Evolutionary conservation across 2,888 invertebrate genomes (phyloP), one percentile per base, ranked within the genome.

Genomic region (Ectobius pallidus): DNA sequence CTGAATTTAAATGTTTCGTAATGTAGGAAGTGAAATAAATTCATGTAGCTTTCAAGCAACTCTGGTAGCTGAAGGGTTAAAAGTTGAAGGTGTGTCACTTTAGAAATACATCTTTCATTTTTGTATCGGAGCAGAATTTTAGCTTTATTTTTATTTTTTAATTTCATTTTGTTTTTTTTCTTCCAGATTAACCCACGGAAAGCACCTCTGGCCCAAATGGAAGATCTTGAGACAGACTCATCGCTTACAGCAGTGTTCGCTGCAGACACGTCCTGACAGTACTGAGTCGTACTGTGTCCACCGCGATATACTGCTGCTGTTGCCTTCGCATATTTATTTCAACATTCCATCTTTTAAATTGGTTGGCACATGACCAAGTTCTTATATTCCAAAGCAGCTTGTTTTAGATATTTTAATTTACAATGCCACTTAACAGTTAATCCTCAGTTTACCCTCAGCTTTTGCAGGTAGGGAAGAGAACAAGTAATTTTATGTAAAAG

Each of bases 191-290:
- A 62, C 20, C 44, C 65, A 14, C 75, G 75, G 16, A 72, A 73
- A 62, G 75, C 75, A 32, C 75, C 75, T 14, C 68, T 75, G 58
- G 75, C 75, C 49, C 72, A 72, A 34, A 72, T 75, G 73, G 75
- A 75, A 44, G 75, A 75, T 22, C 44, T 73, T 27, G 73, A 73
- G 44, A 58, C 46, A 18, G 73, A 73, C 18, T 27, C 55, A 55
- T 25, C 55, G 18, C 49, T 67, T 39, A 20, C 67, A 52, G 49
- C 34, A 46, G 30, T 46, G 25, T 20, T 52, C 49, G 49, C 30
- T 4, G 27, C 46, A 16, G 46, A 65, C n/a, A 46, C 27, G 46
- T 16, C 30, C 16, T 25, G 27, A 14, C 58, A 58, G 27, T 58
- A 58, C 11, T 55, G 58, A 3, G 30, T 16, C n/a, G 2, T 30